Conservation (phyloP, 2,113 vertebrate genomes). For the Arizona elegans region DNA sequence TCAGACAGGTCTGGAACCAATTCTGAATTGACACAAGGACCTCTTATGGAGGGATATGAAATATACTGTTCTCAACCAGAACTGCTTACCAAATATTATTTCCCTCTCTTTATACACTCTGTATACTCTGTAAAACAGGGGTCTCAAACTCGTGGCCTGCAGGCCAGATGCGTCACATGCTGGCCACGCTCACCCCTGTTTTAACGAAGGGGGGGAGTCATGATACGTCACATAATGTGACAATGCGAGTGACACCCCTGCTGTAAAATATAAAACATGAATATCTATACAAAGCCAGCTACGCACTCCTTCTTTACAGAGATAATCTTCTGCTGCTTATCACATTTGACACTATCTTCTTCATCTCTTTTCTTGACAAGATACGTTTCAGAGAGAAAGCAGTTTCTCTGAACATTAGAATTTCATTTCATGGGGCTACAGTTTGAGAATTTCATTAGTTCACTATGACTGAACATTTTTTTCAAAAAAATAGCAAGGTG, state of each 20-base stretch:
- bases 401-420: neutral
- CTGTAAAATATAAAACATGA: neutral
- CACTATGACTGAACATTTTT: neutral
- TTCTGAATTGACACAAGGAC: neutral
- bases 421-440: neutral
- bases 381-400: neutral
- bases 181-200: too few species aligned
- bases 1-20: neutral
- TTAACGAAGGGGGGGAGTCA: too few species aligned
- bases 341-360: neutral
- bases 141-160: too few species aligned
- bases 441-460: neutral
- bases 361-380: neutral
- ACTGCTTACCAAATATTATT: neutral
- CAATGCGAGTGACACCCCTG: too few species aligned
- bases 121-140: too few species aligned
- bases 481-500: neutral
- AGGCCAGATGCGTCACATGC: too few species aligned
- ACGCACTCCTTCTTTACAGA: neutral
- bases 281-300: neutral
- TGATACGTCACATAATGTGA: too few species aligned
- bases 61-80: neutral
- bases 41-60: neutral
- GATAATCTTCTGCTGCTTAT: neutral
- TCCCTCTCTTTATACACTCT: neutral